Base-by-base conservation (phyloP, 2,888 invertebrate species). In the Temnothorax unifasciatus region DNA sequence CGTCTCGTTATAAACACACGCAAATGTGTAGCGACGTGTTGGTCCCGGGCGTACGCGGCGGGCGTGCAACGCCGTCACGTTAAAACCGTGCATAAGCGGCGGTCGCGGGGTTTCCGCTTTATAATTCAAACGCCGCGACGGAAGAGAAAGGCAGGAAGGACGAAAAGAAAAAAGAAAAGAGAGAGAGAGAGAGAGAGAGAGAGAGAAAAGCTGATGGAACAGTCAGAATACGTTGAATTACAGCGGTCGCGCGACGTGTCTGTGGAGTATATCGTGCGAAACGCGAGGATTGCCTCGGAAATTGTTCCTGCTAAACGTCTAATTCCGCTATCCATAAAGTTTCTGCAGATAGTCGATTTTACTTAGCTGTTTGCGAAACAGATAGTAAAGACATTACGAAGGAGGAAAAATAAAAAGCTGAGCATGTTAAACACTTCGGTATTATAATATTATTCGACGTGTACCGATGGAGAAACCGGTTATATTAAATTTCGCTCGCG, bases 51-150 rank as follows among this genome's bases (percentile, higher is more conserved):
- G 47, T 25, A 61, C 38, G 25, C 38, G 50, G 21, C 61, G 38
- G 34, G 50, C 47, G n/a, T 75, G 47, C 41, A 38, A 50, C 47
- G 2, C 47, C 73, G 21, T 82, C 34, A 21, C 82, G 59, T 47
- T 74, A 64, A 84, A 82, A 83, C 34, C 15, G 57, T 64, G 52
- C 52, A 52, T 59, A 54, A 52, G 25, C 47, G 63, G 5, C 29
- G 63, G 41, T 68, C 74, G 52, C 18, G 71, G 52, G 61, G 57
- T 81, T 85, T 85, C 85, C 85, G 85, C 38, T 85, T 85, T 84
- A 85, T 85, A 85, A 85, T 85, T 85, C 77, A 85, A 79, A 29
- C 44, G 52, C 63, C 21, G 25, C 41, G 44, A 52, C 13, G 63
- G 54, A 34, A 54, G 76, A 41, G 79, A 50, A 64, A 66, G 64